Evolutionary conservation across 2,113 vertebrate genomes (phyloP).

Genomic region (Myrmecophaga tridactyla): DNA sequence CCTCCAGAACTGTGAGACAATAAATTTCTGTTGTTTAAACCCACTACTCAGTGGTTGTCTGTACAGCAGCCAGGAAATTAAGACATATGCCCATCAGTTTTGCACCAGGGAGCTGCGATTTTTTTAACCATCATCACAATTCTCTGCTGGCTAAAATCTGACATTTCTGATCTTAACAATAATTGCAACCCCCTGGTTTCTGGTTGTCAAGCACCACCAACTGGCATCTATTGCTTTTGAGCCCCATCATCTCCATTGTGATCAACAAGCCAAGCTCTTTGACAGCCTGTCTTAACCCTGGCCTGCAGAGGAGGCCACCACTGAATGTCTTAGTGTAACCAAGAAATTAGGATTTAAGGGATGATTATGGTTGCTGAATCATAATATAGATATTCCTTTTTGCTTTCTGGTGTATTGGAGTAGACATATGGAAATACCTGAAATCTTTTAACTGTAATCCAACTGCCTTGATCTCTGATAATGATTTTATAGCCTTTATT

Average conservation of each 20-base stretch:
- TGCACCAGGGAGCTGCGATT: background rate
- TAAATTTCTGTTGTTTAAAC: no score
- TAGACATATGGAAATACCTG: no score
- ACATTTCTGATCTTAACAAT: conserved; percentile 3
- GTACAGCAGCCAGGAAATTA: no score
- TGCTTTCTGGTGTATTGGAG: no score
- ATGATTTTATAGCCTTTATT: no score
- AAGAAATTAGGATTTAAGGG: no score
- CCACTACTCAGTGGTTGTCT: no score
- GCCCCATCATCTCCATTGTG: background rate
- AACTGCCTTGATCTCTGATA: no score
- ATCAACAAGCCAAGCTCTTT: conserved; percentile 2
- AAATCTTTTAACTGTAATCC: no score
- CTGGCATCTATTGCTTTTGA: background rate
- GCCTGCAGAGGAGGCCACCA: background rate
- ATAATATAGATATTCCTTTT: no score
- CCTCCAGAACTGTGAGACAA: no score
- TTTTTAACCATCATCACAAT: background rate
- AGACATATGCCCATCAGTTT: background rate
- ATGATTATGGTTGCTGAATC: no score
- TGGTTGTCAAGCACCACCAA: conserved; percentile 12
- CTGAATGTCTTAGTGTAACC: background rate
- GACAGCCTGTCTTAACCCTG: background rate
- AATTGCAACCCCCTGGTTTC: background rate
- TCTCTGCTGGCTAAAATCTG: background rate